Base-by-base conservation (phyloP, 1,140 invertebrate genomes). In the Achroia grisella region DNA sequence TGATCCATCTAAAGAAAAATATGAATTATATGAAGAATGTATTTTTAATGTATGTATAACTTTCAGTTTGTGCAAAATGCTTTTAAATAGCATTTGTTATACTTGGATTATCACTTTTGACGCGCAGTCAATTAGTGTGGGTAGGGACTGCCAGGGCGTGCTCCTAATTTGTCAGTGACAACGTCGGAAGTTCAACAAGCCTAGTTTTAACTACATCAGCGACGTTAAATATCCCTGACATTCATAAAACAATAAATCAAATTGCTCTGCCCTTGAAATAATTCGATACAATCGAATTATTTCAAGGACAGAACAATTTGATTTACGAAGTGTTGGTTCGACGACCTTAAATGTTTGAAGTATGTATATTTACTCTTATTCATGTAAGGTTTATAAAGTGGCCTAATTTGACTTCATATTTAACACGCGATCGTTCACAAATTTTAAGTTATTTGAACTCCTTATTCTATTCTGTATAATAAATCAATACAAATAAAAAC, bases 141-240 rank as follows among this genome's bases (percentile, higher is more conserved):
- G 40, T 49, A 52, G 50, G 50, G 57, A 50, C 45, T 44, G 58
- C 32, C 52, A 47, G 55, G 55, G 58, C 53, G 55, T 52, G 60
- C 41, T 57, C 43, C 56, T 66, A 68, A 75, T 76, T 76, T 74
- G 71, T 75, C 69, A 69, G 65, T 69, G 67, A 76, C 69, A 71
- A 54, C 62, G 56, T 61, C 69, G 72, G 72, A 76, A 72, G 56
- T 68, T 62, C 52, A 62, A 64, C 69, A 62, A 68, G 55, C 55
- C 62, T 56, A 64, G 62, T 64, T 69, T 69, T 64, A 66, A 62
- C 61, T 39, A 40, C 14, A 37, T 10, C 15, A 37, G 6, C 17
- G n/a, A 5, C 9, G 1, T 37, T 17, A 11, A 37, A 23, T 23
- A 23, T 23, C 17, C 17, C 17, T 23, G 17, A 23, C 17, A 23